Evolutionary conservation across 2,797 vertebrate genomes (phyloP).

Genomic region (Intellagama lesueurii): DNA sequence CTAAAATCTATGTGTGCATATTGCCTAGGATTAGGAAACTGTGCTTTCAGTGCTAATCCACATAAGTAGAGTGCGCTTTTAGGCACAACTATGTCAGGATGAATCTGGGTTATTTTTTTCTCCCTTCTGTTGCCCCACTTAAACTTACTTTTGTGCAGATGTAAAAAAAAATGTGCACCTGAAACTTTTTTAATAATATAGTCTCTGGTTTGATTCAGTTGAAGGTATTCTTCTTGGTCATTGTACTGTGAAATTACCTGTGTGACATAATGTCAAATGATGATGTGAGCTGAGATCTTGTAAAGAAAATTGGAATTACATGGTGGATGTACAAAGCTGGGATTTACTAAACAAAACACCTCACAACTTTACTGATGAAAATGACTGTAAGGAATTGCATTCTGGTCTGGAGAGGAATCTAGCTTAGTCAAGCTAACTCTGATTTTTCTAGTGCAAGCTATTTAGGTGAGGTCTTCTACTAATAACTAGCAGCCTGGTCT

Average conservation of each 20-base stretch:
- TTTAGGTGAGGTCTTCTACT: neutral
- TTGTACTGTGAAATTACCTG: conserved; percentile 11
- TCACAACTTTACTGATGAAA: neutral
- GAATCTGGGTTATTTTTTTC: conserved; percentile 29
- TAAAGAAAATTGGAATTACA: neutral
- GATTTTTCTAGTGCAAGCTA: neutral
- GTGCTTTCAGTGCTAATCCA: conserved; percentile 22
- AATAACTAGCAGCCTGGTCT: neutral
- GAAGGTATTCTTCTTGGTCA: neutral
- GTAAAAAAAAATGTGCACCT: neutral
- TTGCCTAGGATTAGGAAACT: conserved; percentile 49
- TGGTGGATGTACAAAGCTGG: neutral
- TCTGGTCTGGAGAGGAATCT: neutral
- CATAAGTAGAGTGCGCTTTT: conserved; percentile 22
- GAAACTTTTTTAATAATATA: neutral
- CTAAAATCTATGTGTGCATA: conserved; percentile 15
- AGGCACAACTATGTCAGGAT: conserved; percentile 14
- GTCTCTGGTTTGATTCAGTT: neutral
- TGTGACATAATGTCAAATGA: conserved; percentile 17
- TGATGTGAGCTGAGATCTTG: conserved; percentile 34
- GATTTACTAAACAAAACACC: neutral
- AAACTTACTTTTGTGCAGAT: conserved; percentile 28
- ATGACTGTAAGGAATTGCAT: neutral
- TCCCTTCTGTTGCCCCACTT: neutral
- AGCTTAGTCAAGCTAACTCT: neutral